Evolutionary conservation across 2,113 vertebrate genomes (phyloP), one percentile per base, ranked within the genome.

Genomic region (Microtus montanus): DNA sequence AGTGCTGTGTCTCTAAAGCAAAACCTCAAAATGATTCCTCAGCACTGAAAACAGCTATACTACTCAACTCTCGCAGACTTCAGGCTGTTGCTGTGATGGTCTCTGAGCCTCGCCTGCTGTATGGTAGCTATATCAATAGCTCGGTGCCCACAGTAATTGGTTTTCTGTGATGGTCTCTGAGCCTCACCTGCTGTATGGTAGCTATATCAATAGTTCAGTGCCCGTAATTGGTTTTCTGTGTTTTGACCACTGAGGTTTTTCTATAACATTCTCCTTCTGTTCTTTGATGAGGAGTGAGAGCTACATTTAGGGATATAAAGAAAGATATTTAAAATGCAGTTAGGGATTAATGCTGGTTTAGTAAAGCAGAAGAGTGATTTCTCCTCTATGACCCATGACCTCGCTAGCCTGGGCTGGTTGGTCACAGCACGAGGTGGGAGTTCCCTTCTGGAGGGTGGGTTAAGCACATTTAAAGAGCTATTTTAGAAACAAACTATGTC

Each of bases 401-500:
- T 41, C 24, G 30, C 24, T 38, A 19, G 12, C 8, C 66, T 17
- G 1, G 47, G 9, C 14, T 88, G 14, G 14, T 54, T 49, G 52
- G 58, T 52, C 28, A 58, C 24, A 24, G n/a, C 1, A 30, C 58
- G 19, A 30, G 58, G 58, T n/a, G 19, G 30, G 22, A 38, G 54
- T 38, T 54, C 13, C 19, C 26, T 70, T 7, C 10, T 86, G 30
- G 7, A 47, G 33, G 38, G 5, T 4, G 52, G 35, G 33, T 70
- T 33, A 35, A 68, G 47, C 13, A 52, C 80, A 44, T 35, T 71
- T 52, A 35, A 49, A 66, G 28, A 52, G 47, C 2, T 58, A 54
- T 49, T 95, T 87, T 20, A 82, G 64, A 49, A 70, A 91, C 26
- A 83, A 84, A 83, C 52, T 24, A 54, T n/a, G 30, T 3, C 61